Evolutionary conservation across 1,140 invertebrate genomes (phyloP), one percentile per base, ranked within the genome.

Genomic region (Octopus sinensis): DNA sequence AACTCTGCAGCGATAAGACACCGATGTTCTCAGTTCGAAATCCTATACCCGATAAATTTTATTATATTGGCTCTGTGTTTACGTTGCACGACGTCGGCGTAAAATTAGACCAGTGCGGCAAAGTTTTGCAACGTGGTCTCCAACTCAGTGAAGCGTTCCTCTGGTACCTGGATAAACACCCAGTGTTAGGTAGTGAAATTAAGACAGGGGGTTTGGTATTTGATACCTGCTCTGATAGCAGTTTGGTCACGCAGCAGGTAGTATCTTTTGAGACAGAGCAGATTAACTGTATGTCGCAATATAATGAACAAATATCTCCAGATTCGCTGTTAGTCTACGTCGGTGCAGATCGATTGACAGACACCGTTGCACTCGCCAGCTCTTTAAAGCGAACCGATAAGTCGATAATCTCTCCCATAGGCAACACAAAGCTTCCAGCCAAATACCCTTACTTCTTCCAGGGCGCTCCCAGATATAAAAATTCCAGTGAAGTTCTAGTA

Each of bases 81-180:
- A 84, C 83, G 52, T 79, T 88, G 13, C 87, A 87, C 68, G 81
- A 86, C 6, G 77, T 78, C 13, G 85, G 84, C 4, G 6, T 12
- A 4, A 83, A 80, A 68, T 80, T 86, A 1, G 87, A 86, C 52
- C 78, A 75, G 5, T 88, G 86, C 80, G 79, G 81, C 0, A 71
- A 71, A 12, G 23, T 85, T 17, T 73, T 82, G 17, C 53, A 83
- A 23, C 68, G 82, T 6, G 86, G 86, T 13, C 80, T 87, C 53
- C 81, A 85, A 30, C 85, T 87, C 68, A 53, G 84, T 12, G 85
- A 88, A 82, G 87, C 88, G n/a, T 89, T 89, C 71, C 82, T 88
- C 52, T 89, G 88, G 87, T 84, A 84, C 4, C 84, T 88, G n/a
- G 82, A 85, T 52, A 83, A 84, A 17, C 86, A 84, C 78, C 53